Percentiles rank a stretch among this genome's conserved stretches.
phyloP scores from a whole-genome alignment of 1,140 invertebrate genomes.

The Drosophila paulistorum region DNA sequence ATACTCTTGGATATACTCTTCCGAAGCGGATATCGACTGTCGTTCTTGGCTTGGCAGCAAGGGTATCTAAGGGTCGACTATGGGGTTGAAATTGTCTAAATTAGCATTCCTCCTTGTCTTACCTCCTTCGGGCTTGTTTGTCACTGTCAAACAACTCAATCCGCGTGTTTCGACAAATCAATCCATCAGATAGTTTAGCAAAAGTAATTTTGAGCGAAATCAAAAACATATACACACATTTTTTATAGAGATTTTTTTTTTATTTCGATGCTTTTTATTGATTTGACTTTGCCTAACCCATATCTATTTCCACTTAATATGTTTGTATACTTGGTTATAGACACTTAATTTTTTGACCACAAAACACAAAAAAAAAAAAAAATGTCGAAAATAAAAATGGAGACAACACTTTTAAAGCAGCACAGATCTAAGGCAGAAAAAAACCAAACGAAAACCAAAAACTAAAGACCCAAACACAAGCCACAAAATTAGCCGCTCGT shows the following conservation, averaged over 20 bases:
- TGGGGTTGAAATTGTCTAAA: slow-evolving; percentile 16
- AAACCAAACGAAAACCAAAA: slow-evolving; percentile 21
- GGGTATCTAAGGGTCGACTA: not conserved
- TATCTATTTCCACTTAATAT: slow-evolving; percentile 31
- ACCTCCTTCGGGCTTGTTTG: slow-evolving; percentile 31
- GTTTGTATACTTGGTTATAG: slow-evolving; percentile 52
- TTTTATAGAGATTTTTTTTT: slow-evolving; percentile 38
- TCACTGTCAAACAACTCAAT: slow-evolving; percentile 71
- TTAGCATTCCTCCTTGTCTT: not conserved
- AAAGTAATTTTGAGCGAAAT: slow-evolving; percentile 40
- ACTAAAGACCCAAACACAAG: slow-evolving; percentile 27
- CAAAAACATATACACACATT: slow-evolving; percentile 7
- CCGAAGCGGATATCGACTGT: too few species aligned
- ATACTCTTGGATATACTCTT: too few species aligned
- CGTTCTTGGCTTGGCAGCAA: not conserved
- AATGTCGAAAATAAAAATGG: slow-evolving; percentile 34
- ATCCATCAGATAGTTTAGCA: slow-evolving; percentile 68
- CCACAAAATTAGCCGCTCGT: slow-evolving; percentile 76
- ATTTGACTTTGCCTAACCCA: slow-evolving; percentile 32
- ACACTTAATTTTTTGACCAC: slow-evolving; percentile 54
- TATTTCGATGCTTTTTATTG: slow-evolving; percentile 47
- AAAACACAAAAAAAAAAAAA: slow-evolving; percentile 30
- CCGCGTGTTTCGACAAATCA: slow-evolving; percentile 52
- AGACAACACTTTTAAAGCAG: slow-evolving; percentile 31
- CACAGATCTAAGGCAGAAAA: slow-evolving; percentile 37